These are phyloP conservation scores for Spatula clypeata DNA, from an alignment of 2,797 vertebrate species.

Conservation along the genomic window DNA sequence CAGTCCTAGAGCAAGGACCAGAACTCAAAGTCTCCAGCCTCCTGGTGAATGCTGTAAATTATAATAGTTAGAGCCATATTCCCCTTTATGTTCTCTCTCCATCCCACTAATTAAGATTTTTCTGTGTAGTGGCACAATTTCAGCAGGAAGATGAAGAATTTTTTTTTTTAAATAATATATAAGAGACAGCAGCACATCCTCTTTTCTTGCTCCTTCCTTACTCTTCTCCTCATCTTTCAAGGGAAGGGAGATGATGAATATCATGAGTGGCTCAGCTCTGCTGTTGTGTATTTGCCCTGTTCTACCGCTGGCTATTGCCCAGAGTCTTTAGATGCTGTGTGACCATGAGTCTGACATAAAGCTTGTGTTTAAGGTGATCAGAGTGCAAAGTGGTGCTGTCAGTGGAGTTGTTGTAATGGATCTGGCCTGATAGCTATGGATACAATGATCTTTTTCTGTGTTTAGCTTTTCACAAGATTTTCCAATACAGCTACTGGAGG, in stretches of 20 bases:
- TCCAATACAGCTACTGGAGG: background rate
- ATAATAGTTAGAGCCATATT: background rate
- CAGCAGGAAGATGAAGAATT: background rate
- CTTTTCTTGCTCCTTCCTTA: background rate
- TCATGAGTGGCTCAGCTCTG: background rate
- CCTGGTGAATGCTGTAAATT: background rate
- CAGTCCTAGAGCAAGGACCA: background rate
- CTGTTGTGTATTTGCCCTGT: background rate
- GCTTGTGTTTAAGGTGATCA: background rate
- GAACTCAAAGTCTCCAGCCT: background rate
- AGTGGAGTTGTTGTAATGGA: background rate
- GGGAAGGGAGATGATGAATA: background rate
- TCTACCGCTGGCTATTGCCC: background rate
- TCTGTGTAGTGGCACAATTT: background rate
- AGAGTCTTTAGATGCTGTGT: background rate
- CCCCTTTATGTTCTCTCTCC: background rate
- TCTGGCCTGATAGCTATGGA: rapidly evolving
- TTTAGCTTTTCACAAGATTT: background rate
- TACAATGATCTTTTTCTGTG: background rate
- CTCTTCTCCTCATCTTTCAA: background rate
- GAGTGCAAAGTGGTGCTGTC: background rate
- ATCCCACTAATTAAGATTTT: background rate
- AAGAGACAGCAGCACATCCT: background rate
- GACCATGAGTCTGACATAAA: background rate
- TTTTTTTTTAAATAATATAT: background rate